Conservation (phyloP, 2,797 vertebrate species). For the Linurgus olivaceus region DNA sequence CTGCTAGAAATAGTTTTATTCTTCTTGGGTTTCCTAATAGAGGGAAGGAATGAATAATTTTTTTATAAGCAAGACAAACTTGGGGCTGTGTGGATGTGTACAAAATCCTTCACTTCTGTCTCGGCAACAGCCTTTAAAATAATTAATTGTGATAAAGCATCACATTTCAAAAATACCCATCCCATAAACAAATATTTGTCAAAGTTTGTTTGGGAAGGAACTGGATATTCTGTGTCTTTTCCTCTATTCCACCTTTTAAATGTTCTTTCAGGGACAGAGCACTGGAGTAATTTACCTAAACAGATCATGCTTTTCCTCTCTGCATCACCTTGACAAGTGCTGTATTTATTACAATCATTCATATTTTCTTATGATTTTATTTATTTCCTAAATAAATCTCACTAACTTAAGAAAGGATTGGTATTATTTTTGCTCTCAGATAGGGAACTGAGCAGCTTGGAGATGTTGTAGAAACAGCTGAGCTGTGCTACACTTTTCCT, state of each 20-base stretch:
- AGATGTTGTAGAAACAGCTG: not conserved
- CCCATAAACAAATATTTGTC: not conserved
- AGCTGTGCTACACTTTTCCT: not conserved
- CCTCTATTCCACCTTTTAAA: not conserved
- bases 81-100: not conserved
- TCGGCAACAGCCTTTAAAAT: not conserved
- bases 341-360: constrained; percentile 41
- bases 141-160: not conserved
- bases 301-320: not conserved
- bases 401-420: not conserved
- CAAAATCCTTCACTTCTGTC: not conserved
- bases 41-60: not conserved
- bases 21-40: not conserved
- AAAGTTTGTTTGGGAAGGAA: not conserved
- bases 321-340: not conserved
- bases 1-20: not conserved
- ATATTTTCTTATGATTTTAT: not conserved
- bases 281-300: not conserved
- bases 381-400: constrained; percentile 51
- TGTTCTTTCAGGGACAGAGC: not conserved
- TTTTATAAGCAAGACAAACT: not conserved
- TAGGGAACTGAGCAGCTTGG: not conserved
- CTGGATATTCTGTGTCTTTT: not conserved
- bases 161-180: not conserved
- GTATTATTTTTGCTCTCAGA: not conserved